A percentile compares a stretch with the other conserved stretches of the same genome.
These are phyloP conservation scores for Himalopsyche tibetana DNA, from an alignment of 2,888 invertebrate species.

Conservation along the genomic window DNA sequence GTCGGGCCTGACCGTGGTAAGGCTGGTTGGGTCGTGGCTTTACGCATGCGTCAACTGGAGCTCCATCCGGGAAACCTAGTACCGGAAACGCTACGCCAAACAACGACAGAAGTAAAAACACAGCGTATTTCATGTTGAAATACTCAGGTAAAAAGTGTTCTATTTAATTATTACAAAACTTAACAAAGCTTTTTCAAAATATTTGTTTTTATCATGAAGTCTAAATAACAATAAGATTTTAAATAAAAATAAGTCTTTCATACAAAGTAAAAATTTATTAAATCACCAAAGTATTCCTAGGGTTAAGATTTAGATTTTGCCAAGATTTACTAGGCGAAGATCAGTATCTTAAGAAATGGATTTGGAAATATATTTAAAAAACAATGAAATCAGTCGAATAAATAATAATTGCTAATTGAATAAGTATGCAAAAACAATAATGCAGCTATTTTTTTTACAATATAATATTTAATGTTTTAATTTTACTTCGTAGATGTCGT, in stretches of 20 bases:
- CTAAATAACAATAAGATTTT: too few relatives aligned
- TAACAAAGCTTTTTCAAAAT: too few relatives aligned
- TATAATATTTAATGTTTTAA: not conserved
- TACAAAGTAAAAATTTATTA: too few relatives aligned
- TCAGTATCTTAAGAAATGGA: not conserved
- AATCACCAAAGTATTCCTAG: not conserved
- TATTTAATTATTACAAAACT: not conserved
- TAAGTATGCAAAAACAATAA: not conserved
- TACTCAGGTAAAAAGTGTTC: conserved; percentile 27
- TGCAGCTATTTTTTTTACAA: not conserved
- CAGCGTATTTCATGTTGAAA: conserved; percentile 21
- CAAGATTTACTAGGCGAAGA: not conserved
- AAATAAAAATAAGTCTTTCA: too few relatives aligned
- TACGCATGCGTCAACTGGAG: conserved; percentile 88
- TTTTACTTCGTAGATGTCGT: not conserved
- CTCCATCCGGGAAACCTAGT: conserved; percentile 84
- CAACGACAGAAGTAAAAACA: conserved; percentile 43
- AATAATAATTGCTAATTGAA: not conserved
- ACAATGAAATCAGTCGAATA: not conserved
- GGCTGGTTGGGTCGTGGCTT: conserved; percentile 86
- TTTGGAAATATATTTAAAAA: not conserved
- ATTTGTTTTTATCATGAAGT: too few relatives aligned
- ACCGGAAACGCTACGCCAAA: conserved; percentile 19
- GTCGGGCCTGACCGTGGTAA: conserved; percentile 84
- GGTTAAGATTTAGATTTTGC: conserved; percentile 7